Evolutionary conservation across 2,113 vertebrate species (phyloP).

Genomic region (Entelurus aequoreus): DNA sequence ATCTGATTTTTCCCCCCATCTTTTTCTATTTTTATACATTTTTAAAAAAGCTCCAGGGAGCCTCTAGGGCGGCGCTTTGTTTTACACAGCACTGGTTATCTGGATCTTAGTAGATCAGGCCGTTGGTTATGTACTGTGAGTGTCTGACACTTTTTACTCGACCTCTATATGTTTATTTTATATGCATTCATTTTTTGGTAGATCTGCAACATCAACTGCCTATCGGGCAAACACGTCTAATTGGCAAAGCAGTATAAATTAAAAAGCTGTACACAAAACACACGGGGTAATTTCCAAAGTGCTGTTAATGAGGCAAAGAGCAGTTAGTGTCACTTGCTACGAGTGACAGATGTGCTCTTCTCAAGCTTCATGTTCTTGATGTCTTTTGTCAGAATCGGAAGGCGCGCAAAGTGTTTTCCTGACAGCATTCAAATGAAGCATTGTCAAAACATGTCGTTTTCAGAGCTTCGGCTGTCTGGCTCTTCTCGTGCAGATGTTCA

Average conservation of each 20-base stretch:
- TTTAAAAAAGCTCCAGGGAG: no score
- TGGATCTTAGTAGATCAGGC: no score
- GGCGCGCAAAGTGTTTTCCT: background rate
- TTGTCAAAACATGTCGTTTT: conserved; percentile 13
- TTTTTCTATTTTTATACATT: no score
- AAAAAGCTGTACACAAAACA: conserved; percentile 43
- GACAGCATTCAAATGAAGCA: background rate
- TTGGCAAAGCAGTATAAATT: conserved; percentile 44
- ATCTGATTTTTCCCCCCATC: no score
- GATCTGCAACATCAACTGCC: background rate
- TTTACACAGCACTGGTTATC: no score
- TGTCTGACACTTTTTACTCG: no score
- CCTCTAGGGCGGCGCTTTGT: no score
- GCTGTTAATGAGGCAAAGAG: conserved; percentile 49
- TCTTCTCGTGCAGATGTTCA: conserved; percentile 16
- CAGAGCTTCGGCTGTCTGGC: conserved; percentile 15
- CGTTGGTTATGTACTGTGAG: no score
- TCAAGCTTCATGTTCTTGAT: conserved; percentile 10
- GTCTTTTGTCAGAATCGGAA: conserved; percentile 24
- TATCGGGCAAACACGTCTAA: conserved; percentile 27
- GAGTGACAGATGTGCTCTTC: conserved; percentile 41
- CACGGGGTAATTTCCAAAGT: conserved; percentile 32
- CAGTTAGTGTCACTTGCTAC: conserved; percentile 43
- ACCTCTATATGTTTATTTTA: no score
- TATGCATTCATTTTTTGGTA: background rate